These are phyloP conservation scores for Nomada ruficornis DNA, from an alignment of 2,888 invertebrate genomes.

Conservation along the genomic window DNA sequence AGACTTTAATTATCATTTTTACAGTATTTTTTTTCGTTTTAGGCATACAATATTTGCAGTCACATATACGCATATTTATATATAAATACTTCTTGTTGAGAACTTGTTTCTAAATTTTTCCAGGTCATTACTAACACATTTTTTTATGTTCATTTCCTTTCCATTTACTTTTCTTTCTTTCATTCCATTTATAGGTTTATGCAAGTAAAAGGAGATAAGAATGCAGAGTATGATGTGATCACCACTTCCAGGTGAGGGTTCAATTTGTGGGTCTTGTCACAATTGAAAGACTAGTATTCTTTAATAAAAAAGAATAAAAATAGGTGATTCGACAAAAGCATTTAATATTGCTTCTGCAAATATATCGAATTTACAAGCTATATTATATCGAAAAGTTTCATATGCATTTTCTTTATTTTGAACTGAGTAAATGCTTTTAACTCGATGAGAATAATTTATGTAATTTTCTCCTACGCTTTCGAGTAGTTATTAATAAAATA, in stretches of 20 bases:
- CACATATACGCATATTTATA: neutral
- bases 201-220: conserved; percentile 82
- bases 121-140: conserved; percentile 50
- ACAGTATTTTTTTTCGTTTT: conserved; percentile 1
- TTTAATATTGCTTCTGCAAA: conserved; percentile 57
- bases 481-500: conserved; percentile 21
- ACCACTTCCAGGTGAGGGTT: conserved; percentile 83
- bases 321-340: conserved; percentile 13
- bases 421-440: neutral
- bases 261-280: conserved; percentile 58
- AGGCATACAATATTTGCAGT: neutral
- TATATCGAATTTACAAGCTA: conserved; percentile 15
- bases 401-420: conserved; percentile 14
- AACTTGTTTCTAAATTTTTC: conserved; percentile 25
- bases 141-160: conserved; percentile 62
- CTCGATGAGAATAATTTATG: neutral
- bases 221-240: conserved; percentile 83
- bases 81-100: conserved; percentile 4
- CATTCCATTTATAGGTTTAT: conserved; percentile 82
- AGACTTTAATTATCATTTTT: neutral
- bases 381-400: conserved; percentile 14
- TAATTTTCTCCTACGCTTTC: neutral
- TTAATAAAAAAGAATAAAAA: neutral
- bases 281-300: conserved; percentile 18
- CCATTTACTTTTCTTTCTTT: conserved; percentile 77